Evolutionary conservation across 2,113 vertebrate genomes (phyloP).

Genomic region (Aythya baeri): DNA sequence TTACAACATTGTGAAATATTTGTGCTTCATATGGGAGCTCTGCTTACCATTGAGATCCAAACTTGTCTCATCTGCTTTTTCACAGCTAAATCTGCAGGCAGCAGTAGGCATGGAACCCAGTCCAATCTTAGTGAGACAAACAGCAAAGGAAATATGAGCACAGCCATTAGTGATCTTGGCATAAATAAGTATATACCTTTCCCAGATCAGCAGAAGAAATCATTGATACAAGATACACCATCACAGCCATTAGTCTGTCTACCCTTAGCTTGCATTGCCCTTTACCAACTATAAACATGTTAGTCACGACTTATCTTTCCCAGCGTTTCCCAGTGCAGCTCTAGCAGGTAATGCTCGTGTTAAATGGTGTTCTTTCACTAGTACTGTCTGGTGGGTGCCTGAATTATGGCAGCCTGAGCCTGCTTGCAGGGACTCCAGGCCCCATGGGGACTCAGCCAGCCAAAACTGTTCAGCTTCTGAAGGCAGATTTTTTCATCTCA

Average conservation of each 20-base stretch:
- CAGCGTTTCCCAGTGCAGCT: slow-evolving; percentile 7
- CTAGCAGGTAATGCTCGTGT: background rate
- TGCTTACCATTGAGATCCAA: background rate
- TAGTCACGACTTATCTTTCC: slow-evolving; percentile 10
- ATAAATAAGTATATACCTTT: slow-evolving; percentile 9
- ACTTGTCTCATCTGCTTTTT: slow-evolving; percentile 23
- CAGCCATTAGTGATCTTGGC: slow-evolving; percentile 15
- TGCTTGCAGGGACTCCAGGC: background rate
- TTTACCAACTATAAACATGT: background rate
- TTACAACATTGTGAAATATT: slow-evolving; percentile 54
- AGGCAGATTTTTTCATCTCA: slow-evolving; percentile 21
- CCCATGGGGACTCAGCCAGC: background rate
- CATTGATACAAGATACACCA: background rate
- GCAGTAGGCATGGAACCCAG: background rate
- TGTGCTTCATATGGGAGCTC: slow-evolving; percentile 30
- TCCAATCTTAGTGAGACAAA: background rate
- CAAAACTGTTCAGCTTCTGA: slow-evolving; percentile 1
- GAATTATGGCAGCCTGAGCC: background rate
- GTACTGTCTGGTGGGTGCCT: background rate
- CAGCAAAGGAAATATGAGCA: background rate
- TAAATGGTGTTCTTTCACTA: background rate
- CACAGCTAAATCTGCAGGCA: background rate
- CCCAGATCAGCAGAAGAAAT: slow-evolving; percentile 1
- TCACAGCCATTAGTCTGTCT: background rate
- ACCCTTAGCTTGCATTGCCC: background rate